Conservation (phyloP, 2,113 vertebrate genomes). For the Anser cygnoides region DNA sequence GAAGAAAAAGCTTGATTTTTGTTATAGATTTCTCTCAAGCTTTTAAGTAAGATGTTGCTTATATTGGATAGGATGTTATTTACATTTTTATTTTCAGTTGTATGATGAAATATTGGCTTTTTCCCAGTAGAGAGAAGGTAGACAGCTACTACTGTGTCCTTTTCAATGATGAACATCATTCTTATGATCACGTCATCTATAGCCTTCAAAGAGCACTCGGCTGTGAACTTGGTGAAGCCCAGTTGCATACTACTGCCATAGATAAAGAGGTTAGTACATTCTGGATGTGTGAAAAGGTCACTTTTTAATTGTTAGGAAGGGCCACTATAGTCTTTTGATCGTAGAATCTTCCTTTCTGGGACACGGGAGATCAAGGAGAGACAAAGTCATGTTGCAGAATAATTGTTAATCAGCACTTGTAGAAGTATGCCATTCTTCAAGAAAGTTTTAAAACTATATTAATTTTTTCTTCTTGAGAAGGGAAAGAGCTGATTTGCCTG, state of each 20-base stretch:
- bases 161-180: constrained; percentile 99
- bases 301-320: neutral
- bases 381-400: neutral
- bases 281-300: neutral
- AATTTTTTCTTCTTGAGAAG: neutral
- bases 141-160: constrained; percentile 92
- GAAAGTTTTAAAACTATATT: neutral
- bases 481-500: neutral
- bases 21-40: neutral
- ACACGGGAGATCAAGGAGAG: neutral
- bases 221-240: constrained; percentile 88
- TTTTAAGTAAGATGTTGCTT: neutral
- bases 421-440: neutral
- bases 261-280: constrained; percentile 90
- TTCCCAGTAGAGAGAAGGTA: constrained; percentile 77
- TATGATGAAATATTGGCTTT: neutral
- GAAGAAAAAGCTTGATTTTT: neutral
- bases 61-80: neutral
- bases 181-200: constrained; percentile 95
- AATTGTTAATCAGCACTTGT: neutral
- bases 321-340: neutral
- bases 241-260: constrained; percentile 89
- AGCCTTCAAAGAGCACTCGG: constrained; percentile 91
- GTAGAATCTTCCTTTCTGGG: neutral
- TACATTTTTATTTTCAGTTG: neutral